Base-by-base conservation (phyloP, 2,113 vertebrate genomes). In the Burhinus bistriatus region DNA sequence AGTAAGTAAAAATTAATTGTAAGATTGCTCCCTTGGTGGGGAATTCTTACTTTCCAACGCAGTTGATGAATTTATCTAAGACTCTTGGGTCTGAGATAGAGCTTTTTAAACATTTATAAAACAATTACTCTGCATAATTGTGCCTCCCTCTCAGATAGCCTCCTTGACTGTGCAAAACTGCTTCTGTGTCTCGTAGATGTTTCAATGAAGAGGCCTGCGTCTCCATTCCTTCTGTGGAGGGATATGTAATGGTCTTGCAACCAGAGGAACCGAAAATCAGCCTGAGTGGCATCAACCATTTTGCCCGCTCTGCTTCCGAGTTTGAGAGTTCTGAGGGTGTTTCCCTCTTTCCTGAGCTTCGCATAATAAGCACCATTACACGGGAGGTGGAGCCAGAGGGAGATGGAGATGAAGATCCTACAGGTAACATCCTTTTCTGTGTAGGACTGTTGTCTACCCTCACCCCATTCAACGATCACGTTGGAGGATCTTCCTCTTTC, bases 201-300 rank as follows among this genome's bases (percentile, higher is more conserved):
- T 99, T 99, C 87, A 99, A 97, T 0, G 99, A 99, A 86, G 99
- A 99, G 21, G 69, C 98, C 62, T 99, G 99, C 13, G 98, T 99
- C 7, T 94, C 98, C 0, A 94, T 99, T 26, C 99, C 99, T 5
- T 98, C 99, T 2, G 98, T 99, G 8, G 99, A 99, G 61, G 98
- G 99, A 9, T 99, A 99, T 0, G 98, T 99, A 61, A 99, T 99
- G 99, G 99, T 99, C 51, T 78, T 99, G 95, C 99, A 99, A 96
- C 99, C 99, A 0, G 99, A 99, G 64, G 99, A 99, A 38, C 99
- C 99, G 3, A 99, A 99, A 85, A 99, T 99, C 98, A 99, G 99
- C 97, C 98, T 99, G 54, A 99, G 99, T 4, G 99, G 99, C 71
- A 98, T 99, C 36, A 99, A 99, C 97, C 99, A 99, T 92, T 99